phyloP scores from a whole-genome alignment of 2,113 vertebrate genomes.

The Romanogobio albipinnatus region DNA sequence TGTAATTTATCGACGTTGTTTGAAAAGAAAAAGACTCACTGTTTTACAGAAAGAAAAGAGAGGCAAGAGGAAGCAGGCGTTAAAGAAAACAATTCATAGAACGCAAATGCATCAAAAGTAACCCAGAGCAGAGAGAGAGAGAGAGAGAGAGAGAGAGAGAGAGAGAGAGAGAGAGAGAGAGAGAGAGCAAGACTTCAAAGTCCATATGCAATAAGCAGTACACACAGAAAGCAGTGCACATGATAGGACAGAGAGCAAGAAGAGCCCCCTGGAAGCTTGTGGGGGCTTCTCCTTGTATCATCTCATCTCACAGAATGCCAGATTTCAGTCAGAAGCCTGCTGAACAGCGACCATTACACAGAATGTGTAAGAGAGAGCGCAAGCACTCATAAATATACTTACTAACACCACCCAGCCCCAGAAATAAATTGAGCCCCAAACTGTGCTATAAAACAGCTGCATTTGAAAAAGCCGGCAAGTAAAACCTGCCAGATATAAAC shows the following conservation, averaged over 20 bases:
- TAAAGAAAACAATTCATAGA: slow-evolving; percentile 77
- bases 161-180: slow-evolving; percentile 32
- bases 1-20: slow-evolving; percentile 79
- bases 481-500: slow-evolving; percentile 5
- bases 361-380: slow-evolving; percentile 56
- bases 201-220: slow-evolving; percentile 48
- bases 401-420: slow-evolving; percentile 54
- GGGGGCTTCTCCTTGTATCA: slow-evolving; percentile 53
- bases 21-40: slow-evolving; percentile 73
- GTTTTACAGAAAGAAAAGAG: slow-evolving; percentile 69
- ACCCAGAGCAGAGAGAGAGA: slow-evolving; percentile 57
- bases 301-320: slow-evolving; percentile 72
- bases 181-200: slow-evolving; percentile 56
- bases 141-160: slow-evolving; percentile 14
- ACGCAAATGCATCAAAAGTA: slow-evolving; percentile 77
- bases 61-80: slow-evolving; percentile 69
- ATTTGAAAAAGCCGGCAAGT: neutral
- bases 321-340: slow-evolving; percentile 61
- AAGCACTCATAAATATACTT: slow-evolving; percentile 59
- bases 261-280: slow-evolving; percentile 68
- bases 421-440: slow-evolving; percentile 14
- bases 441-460: slow-evolving; percentile 15
- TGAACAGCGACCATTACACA: slow-evolving; percentile 68
- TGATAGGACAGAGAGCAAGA: slow-evolving; percentile 68
- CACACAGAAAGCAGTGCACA: slow-evolving; percentile 63